A percentile compares a stretch with the other conserved stretches of the same genome.
Conservation (phyloP, 2,113 vertebrate genomes). For the Tychaedon coryphoeus region DNA sequence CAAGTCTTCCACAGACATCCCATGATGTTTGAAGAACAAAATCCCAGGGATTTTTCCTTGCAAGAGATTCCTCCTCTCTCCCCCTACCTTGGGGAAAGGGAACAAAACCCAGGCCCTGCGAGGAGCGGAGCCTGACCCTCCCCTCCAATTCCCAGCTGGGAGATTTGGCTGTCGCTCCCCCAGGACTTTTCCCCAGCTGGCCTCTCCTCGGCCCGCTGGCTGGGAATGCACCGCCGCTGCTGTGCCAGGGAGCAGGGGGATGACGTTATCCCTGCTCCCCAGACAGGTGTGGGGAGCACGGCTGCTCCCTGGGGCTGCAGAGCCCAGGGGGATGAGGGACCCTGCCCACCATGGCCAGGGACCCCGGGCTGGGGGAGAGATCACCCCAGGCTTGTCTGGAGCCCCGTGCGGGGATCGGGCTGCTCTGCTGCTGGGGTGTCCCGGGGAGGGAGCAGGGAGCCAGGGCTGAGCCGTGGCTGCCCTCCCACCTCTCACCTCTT, state of each 20-base stretch:
- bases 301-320: neutral
- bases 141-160: neutral
- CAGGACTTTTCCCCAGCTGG: neutral
- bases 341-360: rapidly evolving
- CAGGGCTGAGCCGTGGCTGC: neutral
- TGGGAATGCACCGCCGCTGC: neutral
- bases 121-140: neutral
- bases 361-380: neutral
- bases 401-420: neutral
- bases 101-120: neutral
- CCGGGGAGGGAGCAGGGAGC: neutral
- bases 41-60: neutral
- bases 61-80: neutral
- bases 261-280: constrained; percentile 18
- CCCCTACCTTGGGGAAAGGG: neutral
- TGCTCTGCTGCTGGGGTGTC: neutral
- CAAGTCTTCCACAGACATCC: rapidly evolving
- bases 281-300: neutral
- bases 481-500: neutral
- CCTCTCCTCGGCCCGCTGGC: neutral
- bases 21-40: neutral
- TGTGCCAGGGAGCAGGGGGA: neutral
- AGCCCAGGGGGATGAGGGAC: neutral
- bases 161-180: neutral
- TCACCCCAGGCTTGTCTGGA: neutral